phyloP scores from a whole-genome alignment of 2,113 vertebrate genomes.

The Proterorhinus semilunaris region DNA sequence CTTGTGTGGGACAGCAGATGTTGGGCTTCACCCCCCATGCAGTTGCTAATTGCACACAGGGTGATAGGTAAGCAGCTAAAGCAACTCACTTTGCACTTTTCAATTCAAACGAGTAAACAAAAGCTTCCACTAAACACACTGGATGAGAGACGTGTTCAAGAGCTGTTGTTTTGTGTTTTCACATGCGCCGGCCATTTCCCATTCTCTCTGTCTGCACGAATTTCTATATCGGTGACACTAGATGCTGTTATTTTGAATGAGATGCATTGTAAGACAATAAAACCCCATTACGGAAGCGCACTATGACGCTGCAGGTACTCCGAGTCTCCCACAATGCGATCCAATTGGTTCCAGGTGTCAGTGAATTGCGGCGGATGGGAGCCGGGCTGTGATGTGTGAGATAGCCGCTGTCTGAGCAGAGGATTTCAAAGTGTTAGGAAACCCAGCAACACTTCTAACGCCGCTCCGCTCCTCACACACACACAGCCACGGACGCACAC shows the following conservation, averaged over 20 bases:
- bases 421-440: constrained; percentile 74
- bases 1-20: constrained; percentile 40
- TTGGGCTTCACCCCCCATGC: constrained; percentile 51
- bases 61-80: constrained; percentile 56
- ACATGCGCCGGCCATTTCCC: not conserved
- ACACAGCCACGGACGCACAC: constrained; percentile 28
- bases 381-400: constrained; percentile 62
- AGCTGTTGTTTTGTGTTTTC: constrained; percentile 11
- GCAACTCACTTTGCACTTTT: constrained; percentile 56
- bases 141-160: constrained; percentile 20
- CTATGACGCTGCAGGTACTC: constrained; percentile 23
- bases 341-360: constrained; percentile 56
- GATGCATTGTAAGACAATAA: constrained; percentile 44
- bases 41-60: constrained; percentile 72
- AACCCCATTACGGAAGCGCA: constrained; percentile 43
- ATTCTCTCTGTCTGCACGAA: constrained; percentile 14
- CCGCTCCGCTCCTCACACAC: constrained; percentile 41
- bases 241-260: constrained; percentile 51
- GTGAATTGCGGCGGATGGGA: constrained; percentile 49
- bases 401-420: constrained; percentile 65
- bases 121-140: constrained; percentile 40
- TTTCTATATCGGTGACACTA: constrained; percentile 17
- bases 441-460: constrained; percentile 62
- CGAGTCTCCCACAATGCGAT: constrained; percentile 31
- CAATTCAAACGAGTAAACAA: constrained; percentile 63